Percentiles rank a stretch among this genome's conserved stretches.
These are phyloP conservation scores for Meloidogyne floridensis DNA, from an alignment of 1,140 invertebrate species.

Conservation along the genomic window DNA sequence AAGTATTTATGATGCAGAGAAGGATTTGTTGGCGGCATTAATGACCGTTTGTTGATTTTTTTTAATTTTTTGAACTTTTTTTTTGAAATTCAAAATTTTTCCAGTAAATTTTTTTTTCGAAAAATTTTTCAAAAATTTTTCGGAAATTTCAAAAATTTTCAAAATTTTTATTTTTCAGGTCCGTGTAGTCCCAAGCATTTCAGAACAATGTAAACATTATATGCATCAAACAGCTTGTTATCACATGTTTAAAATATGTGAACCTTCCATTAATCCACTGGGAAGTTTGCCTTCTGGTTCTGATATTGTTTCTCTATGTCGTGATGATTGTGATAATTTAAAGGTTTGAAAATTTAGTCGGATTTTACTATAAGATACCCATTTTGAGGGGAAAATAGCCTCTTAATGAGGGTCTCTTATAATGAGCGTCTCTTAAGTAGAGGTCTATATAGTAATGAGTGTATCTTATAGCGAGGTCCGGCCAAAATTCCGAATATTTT, in stretches of 20 bases:
- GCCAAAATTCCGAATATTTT: no score
- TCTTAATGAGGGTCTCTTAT: no score
- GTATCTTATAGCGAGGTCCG: no score
- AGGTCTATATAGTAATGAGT: no score
- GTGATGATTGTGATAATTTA: constrained; percentile 51
- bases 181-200: constrained; percentile 47
- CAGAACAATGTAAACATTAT: constrained; percentile 50
- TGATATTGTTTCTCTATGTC: constrained; percentile 47
- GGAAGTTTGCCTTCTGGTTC: neutral
- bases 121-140: no score
- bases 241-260: constrained; percentile 45
- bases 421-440: no score
- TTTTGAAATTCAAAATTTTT: no score
- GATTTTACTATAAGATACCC: no score
- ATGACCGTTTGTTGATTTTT: neutral
- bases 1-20: constrained; percentile 55
- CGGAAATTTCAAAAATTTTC: no score
- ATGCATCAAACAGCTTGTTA: constrained; percentile 57
- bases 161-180: constrained; percentile 48
- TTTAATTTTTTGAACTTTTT: no score
- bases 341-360: constrained; percentile 20
- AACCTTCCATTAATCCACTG: constrained; percentile 12
- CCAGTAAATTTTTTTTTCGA: no score
- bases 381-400: no score
- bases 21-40: constrained; percentile 17